Percentiles rank a stretch among this genome's conserved stretches.
These are phyloP conservation scores for Homalodisca vitripennis DNA, from an alignment of 1,140 invertebrate genomes.

Conservation along the genomic window DNA sequence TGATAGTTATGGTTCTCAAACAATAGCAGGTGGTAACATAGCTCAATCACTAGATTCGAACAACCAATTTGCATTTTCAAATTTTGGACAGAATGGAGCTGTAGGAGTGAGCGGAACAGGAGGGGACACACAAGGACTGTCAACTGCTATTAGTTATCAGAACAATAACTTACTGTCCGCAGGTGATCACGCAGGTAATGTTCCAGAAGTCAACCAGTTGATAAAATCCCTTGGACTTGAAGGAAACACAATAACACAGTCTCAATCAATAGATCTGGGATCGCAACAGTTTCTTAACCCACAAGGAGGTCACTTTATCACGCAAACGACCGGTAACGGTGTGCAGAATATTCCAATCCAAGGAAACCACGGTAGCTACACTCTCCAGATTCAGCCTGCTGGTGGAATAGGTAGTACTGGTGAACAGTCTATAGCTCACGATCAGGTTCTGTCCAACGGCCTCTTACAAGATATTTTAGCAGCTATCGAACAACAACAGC, in stretches of 20 bases:
- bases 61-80: not conserved
- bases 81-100: not conserved
- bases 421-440: constrained; percentile 56
- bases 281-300: constrained; percentile 1
- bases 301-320: not conserved
- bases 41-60: constrained; percentile 20
- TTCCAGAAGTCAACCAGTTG: constrained; percentile 36
- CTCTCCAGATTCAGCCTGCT: constrained; percentile 66
- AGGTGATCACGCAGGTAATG: not conserved
- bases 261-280: constrained; percentile 30
- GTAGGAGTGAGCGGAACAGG: not conserved
- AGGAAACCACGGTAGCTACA: constrained; percentile 63
- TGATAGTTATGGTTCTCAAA: constrained; percentile 7
- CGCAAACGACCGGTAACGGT: not conserved
- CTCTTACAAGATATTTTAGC: constrained; percentile 74
- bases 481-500: constrained; percentile 64
- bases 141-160: constrained; percentile 24
- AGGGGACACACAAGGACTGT: not conserved
- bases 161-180: constrained; percentile 22
- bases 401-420: constrained; percentile 49
- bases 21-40: constrained; percentile 16
- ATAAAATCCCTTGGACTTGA: constrained; percentile 38
- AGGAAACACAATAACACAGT: constrained; percentile 26
- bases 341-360: constrained; percentile 56
- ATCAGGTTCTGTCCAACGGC: constrained; percentile 72